Base-by-base conservation (phyloP, 2,888 invertebrate species). In the Melieria omissa region DNA sequence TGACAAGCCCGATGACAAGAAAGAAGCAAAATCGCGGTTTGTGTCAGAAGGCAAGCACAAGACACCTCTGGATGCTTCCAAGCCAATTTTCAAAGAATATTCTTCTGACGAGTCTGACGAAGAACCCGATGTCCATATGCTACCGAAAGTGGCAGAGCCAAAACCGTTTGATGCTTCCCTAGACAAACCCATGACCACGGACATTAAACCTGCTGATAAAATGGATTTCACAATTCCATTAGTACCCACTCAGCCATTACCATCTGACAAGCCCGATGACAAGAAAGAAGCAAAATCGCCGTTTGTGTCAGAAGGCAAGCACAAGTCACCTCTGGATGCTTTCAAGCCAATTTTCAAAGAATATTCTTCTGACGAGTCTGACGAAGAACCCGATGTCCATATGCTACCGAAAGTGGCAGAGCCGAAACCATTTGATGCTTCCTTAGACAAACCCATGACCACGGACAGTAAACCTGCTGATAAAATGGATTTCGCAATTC, bases 1-100 rank as follows among this genome's bases (percentile, higher is more conserved):
- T 42, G 62, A 62, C 62, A 62, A 44, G n/a, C 62, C 7, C 10
- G 44, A 62, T 5, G 62, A 62, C 14, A 42, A n/a, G 6, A 52
- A 65, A 12, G 29, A 42, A 52, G 44, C n/a, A 7, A 44, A 44
- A 54, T 54, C 54, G 3, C 65, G 44, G 44, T 0, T 3, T 2
- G 3, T 10, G 12, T 12, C 49, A 49, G 49, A 49, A 10, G 49
- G 12, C 12, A 49, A 3, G 12, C 49, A 9, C 2, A 49, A 49
- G 3, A 3, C 49, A 2, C 49, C 49, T 12, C 49, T 9, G 12
- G 9, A 49, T 49, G 49, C 49, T 3, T 49, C 12, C 10, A 49
- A 49, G 12, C 49, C 49, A 49, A 12, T 49, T 49, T 49, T 12
- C 12, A 49, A 12, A 12, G 49, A 49, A 9, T 49, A 49, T 49